phyloP scores from a whole-genome alignment of 2,888 invertebrate genomes.

The Phortica magna region DNA sequence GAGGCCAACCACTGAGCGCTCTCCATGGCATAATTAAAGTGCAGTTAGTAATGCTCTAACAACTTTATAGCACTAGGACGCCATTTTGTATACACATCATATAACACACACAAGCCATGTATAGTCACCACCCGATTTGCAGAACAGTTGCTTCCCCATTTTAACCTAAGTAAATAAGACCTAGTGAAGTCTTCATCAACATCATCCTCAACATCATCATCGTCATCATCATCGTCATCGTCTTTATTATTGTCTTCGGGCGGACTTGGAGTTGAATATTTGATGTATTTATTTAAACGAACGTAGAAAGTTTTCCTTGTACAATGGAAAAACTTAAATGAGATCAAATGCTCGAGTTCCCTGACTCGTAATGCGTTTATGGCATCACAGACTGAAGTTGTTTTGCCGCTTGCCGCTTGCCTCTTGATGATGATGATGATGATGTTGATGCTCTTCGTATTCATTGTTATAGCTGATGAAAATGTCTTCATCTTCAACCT shows the following conservation, averaged over 20 bases:
- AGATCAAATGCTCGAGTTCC: constrained; percentile 49
- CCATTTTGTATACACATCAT: constrained; percentile 29
- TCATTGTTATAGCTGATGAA: background rate
- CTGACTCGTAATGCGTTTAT: constrained; percentile 58
- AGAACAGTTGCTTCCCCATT: background rate
- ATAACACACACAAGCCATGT: background rate
- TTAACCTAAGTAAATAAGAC: constrained; percentile 64
- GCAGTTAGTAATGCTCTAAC: constrained; percentile 23
- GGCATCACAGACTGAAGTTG: constrained; percentile 51
- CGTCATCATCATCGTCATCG: background rate
- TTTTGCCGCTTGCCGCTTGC: background rate
- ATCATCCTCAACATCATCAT: background rate
- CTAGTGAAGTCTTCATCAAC: constrained; percentile 2
- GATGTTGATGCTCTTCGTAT: background rate
- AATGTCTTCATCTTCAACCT: background rate
- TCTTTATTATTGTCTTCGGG: constrained; percentile 3
- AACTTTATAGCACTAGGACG: constrained; percentile 35
- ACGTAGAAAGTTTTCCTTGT: constrained; percentile 38
- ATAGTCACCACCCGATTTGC: background rate
- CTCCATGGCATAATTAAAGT: constrained; percentile 12
- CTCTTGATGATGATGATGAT: constrained; percentile 11
- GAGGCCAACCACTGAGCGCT: background rate
- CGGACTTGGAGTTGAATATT: constrained; percentile 55
- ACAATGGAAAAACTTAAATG: constrained; percentile 54
- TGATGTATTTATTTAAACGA: constrained; percentile 38